Evolutionary conservation across 2,797 vertebrate genomes (phyloP).

Genomic region (Acanthurus leucopareius): DNA sequence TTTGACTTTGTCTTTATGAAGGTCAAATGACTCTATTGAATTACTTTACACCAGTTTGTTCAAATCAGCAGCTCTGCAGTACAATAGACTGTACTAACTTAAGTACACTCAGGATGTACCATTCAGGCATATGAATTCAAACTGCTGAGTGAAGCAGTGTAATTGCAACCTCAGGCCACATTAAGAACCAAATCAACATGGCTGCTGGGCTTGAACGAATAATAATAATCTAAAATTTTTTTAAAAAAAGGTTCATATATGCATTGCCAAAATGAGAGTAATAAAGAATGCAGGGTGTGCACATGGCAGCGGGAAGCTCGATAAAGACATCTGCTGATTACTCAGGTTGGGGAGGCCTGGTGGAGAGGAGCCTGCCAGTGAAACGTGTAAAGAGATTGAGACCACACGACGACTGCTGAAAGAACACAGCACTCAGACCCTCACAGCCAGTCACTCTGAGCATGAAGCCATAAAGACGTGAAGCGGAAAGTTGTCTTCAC

Average conservation of each 20-base stretch:
- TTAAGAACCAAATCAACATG: constrained; percentile 77
- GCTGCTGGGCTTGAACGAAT: constrained; percentile 72
- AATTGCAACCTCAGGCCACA: constrained; percentile 65
- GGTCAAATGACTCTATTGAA: constrained; percentile 61
- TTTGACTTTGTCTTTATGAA: constrained; percentile 61
- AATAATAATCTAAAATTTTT: constrained; percentile 72
- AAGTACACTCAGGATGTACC: constrained; percentile 58
- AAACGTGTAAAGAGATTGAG: constrained; percentile 83
- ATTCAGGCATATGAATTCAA: constrained; percentile 61
- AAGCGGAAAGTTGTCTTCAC: constrained; percentile 75
- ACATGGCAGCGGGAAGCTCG: constrained; percentile 72
- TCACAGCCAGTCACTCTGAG: constrained; percentile 75
- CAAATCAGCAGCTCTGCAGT: constrained; percentile 68
- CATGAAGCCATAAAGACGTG: constrained; percentile 75
- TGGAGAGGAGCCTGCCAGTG: constrained; percentile 77
- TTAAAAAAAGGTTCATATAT: constrained; percentile 40
- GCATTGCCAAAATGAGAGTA: constrained; percentile 78
- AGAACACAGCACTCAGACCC: constrained; percentile 74
- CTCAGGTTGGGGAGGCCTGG: constrained; percentile 83
- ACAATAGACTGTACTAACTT: constrained; percentile 67
- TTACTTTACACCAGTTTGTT: constrained; percentile 62
- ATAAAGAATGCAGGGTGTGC: constrained; percentile 73
- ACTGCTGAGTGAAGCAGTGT: constrained; percentile 71
- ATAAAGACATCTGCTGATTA: constrained; percentile 89
- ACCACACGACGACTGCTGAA: constrained; percentile 77